phyloP scores from a whole-genome alignment of 1,140 invertebrate genomes.

The Bombus impatiens region DNA sequence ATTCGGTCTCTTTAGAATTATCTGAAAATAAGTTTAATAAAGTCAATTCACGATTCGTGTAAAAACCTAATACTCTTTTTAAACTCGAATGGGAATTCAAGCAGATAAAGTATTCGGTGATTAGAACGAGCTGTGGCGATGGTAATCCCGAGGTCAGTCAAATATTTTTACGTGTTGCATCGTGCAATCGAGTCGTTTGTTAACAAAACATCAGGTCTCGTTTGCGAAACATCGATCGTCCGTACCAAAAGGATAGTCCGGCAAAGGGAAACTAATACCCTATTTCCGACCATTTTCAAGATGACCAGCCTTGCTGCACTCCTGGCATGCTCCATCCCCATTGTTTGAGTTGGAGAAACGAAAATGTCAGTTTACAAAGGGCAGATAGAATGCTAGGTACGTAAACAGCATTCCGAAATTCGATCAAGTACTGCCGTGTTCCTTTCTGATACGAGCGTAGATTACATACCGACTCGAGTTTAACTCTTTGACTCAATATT shows the following conservation, averaged over 20 bases:
- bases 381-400: conserved; percentile 14
- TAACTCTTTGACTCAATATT: not conserved
- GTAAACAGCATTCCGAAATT: conserved; percentile 34
- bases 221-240: conserved; percentile 3
- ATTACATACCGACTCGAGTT: not conserved
- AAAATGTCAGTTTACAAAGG: conserved; percentile 44
- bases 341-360: conserved; percentile 33
- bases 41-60: too few species aligned
- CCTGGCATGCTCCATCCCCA: not conserved
- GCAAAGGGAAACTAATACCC: conserved; percentile 9
- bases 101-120: not conserved
- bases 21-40: not conserved
- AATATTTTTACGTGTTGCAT: conserved; percentile 1
- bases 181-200: not conserved
- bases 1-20: not conserved
- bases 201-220: not conserved
- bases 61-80: not conserved
- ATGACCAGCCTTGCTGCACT: not conserved
- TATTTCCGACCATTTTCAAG: conserved; percentile 20
- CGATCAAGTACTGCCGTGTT: conserved; percentile 9
- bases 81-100: not conserved
- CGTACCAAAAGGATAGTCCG: not conserved
- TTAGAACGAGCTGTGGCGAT: not conserved
- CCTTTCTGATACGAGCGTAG: conserved; percentile 11
- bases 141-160: not conserved